Conservation (phyloP, 2,888 invertebrate genomes). For the Orgyia antiqua region DNA sequence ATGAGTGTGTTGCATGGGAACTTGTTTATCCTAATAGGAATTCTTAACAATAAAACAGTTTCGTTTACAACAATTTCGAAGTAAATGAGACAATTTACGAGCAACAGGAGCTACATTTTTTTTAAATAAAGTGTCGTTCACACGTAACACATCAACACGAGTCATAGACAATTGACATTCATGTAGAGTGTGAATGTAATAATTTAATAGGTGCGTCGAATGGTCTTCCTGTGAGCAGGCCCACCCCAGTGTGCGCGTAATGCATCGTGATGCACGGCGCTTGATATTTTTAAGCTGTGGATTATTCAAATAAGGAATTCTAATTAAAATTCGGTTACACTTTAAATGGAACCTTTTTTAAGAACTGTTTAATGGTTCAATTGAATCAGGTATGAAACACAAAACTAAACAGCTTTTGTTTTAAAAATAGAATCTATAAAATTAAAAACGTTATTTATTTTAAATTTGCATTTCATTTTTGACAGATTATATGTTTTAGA, state of each 20-base stretch:
- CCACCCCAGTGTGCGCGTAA: conserved; percentile 10
- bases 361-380: neutral
- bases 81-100: conserved; percentile 29
- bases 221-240: conserved; percentile 33
- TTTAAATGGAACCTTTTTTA: conserved; percentile 8
- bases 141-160: conserved; percentile 24
- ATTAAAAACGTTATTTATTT: too few relatives aligned
- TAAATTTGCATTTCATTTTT: too few relatives aligned
- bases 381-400: too few relatives aligned
- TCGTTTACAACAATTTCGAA: conserved; percentile 18
- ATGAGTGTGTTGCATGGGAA: neutral
- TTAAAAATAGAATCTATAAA: too few relatives aligned
- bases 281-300: conserved; percentile 24
- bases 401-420: too few relatives aligned
- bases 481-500: too few relatives aligned
- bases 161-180: conserved; percentile 24
- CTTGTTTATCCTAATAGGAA: conserved; percentile 5
- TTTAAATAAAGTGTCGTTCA: conserved; percentile 21
- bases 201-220: conserved; percentile 34
- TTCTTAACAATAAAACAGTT: conserved; percentile 4
- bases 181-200: conserved; percentile 24
- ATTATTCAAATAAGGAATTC: conserved; percentile 8
- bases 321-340: conserved; percentile 7
- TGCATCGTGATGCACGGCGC: conserved; percentile 25
- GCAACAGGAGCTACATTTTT: conserved; percentile 22